These are phyloP conservation scores for Aplysia californica DNA, from an alignment of 1,140 invertebrate genomes.

Conservation along the genomic window DNA sequence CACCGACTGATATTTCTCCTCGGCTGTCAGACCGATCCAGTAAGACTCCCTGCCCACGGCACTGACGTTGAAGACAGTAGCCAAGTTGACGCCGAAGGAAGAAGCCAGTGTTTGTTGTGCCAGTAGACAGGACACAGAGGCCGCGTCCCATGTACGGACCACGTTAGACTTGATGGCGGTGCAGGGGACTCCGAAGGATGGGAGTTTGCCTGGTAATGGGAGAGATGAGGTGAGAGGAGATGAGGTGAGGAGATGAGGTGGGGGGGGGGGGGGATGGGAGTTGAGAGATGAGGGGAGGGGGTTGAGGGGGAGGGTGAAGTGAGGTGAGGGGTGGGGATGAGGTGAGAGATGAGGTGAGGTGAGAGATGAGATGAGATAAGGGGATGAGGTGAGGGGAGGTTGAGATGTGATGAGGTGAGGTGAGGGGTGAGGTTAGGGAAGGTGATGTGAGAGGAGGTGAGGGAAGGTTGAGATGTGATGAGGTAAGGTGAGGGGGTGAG, in stretches of 20 bases:
- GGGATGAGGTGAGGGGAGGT: neutral
- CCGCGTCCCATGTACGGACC: no score
- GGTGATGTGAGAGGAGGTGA: neutral
- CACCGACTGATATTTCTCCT: neutral
- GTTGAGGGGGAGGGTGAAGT: neutral
- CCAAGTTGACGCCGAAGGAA: neutral
- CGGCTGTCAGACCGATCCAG: neutral
- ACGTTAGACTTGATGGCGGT: no score
- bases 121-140: neutral
- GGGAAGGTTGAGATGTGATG: neutral
- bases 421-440: neutral
- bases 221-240: no score
- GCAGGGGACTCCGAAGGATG: no score
- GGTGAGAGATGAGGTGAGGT: neutral
- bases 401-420: neutral
- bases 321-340: neutral
- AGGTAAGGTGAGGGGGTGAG: neutral
- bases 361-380: neutral
- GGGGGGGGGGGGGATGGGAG: neutral
- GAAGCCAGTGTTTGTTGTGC: neutral
- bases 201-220: no score
- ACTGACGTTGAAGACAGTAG: neutral
- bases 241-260: no score
- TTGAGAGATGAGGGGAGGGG: neutral
- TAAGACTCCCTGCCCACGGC: neutral